Evolutionary conservation across 2,113 vertebrate genomes (phyloP).

Genomic region (Hypanus sabinus): DNA sequence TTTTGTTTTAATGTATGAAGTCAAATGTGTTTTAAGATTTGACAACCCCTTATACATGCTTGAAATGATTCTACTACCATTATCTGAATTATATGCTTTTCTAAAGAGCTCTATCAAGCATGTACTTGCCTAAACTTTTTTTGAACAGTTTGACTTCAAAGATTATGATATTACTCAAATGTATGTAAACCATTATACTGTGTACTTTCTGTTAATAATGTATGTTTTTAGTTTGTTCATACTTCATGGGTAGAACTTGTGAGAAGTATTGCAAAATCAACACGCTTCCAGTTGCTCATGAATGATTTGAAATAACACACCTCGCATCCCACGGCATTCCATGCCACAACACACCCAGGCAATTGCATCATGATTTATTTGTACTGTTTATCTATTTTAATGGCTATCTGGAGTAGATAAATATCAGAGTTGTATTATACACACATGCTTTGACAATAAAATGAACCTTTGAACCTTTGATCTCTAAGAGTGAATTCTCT

Average conservation of each 20-base stretch:
- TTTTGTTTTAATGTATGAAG: too few species aligned
- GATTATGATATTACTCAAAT: background rate
- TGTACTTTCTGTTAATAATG: background rate
- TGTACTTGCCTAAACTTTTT: background rate
- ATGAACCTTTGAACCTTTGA: too few species aligned
- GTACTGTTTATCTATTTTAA: background rate
- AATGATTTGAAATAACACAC: background rate
- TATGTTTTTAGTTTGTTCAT: too few species aligned
- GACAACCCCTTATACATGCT: too few species aligned
- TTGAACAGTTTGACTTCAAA: background rate
- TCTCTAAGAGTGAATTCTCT: background rate
- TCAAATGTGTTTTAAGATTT: too few species aligned
- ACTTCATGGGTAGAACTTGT: background rate
- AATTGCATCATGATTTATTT: background rate
- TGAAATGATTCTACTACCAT: too few species aligned
- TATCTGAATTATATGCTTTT: too few species aligned
- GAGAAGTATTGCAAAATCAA: background rate
- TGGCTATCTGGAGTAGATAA: too few species aligned
- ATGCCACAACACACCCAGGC: background rate
- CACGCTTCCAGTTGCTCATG: background rate
- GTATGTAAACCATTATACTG: background rate
- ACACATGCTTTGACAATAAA: too few species aligned
- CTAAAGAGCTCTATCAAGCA: too few species aligned
- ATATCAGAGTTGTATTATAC: too few species aligned
- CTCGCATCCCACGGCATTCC: background rate